Percentiles rank a stretch among this genome's conserved stretches.
Evolutionary conservation across 2,888 invertebrate species (phyloP).

Genomic region (Ennomos erosarius): DNA sequence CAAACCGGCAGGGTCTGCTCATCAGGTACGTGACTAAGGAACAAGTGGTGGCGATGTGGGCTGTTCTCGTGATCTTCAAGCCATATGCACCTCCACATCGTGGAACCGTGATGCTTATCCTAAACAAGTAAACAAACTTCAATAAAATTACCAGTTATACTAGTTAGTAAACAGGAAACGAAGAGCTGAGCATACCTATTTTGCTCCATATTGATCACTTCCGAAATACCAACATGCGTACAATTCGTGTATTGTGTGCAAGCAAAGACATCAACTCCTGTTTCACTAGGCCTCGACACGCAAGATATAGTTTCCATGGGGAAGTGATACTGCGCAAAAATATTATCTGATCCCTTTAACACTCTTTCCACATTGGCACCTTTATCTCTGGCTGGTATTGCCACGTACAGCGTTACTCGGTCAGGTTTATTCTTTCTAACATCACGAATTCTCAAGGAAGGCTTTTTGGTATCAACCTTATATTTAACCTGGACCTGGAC

Average conservation of each 20-base stretch:
- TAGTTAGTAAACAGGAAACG: not conserved
- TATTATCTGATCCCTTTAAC: conserved; percentile 83
- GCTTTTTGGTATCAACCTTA: conserved; percentile 63
- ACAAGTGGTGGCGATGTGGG: conserved; percentile 86
- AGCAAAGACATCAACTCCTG: conserved; percentile 86
- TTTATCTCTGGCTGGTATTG: conserved; percentile 59
- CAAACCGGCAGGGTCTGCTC: conserved; percentile 88
- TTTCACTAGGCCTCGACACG: conserved; percentile 87
- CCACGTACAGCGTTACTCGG: conserved; percentile 51
- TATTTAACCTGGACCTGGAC: conserved; percentile 86
- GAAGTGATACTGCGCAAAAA: conserved; percentile 88
- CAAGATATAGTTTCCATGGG: conserved; percentile 88
- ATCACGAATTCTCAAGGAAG: conserved; percentile 61
- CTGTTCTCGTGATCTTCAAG: conserved; percentile 87
- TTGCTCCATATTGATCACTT: conserved; percentile 79
- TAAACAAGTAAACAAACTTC: conserved; percentile 27
- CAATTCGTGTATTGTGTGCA: conserved; percentile 85
- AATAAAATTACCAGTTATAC: too few relatives aligned
- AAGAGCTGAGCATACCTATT: conserved; percentile 75
- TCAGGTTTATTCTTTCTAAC: conserved; percentile 57
- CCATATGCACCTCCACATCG: conserved; percentile 88
- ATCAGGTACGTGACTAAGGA: conserved; percentile 88
- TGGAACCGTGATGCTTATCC: conserved; percentile 58
- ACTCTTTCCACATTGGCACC: conserved; percentile 73
- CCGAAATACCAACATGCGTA: conserved; percentile 80